phyloP scores from a whole-genome alignment of 2,888 invertebrate genomes.

The Gastracanthus pulcherrimus region DNA sequence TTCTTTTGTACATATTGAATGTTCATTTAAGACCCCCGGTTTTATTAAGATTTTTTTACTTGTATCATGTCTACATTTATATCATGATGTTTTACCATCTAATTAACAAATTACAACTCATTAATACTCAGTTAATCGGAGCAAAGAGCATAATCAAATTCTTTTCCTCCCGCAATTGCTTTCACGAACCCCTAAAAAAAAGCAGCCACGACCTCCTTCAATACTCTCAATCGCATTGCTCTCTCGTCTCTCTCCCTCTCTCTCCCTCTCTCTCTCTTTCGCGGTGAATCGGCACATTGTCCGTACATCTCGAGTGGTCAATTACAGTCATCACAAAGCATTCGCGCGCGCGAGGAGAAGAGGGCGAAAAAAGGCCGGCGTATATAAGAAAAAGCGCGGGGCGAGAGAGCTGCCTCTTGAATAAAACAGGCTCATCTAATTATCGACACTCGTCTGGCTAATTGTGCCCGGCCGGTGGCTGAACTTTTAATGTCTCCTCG shows the following conservation, averaged over 20 bases:
- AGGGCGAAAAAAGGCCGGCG: neutral
- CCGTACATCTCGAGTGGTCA: neutral
- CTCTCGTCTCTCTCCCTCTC: too few species aligned
- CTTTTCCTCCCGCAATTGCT: neutral
- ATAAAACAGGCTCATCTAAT: conserved; percentile 42
- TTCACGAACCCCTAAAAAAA: neutral
- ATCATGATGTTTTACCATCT: too few species aligned
- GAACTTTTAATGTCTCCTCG: conserved; percentile 7
- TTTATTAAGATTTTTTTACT: too few species aligned
- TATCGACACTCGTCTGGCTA: conserved; percentile 28
- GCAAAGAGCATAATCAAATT: too few species aligned
- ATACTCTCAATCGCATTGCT: neutral
- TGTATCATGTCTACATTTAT: too few species aligned
- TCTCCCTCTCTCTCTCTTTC: neutral
- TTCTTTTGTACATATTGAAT: too few species aligned
- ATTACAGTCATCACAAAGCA: neutral
- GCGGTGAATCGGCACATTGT: conserved; percentile 12
- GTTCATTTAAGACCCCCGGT: too few species aligned
- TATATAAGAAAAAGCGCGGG: neutral
- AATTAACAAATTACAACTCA: too few species aligned
- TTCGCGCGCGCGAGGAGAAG: neutral
- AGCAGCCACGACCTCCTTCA: neutral
- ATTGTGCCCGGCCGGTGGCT: conserved; percentile 16
- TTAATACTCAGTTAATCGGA: too few species aligned
- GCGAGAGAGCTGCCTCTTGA: conserved; percentile 5